Base-by-base conservation (phyloP, 1,140 invertebrate species). In the Drosophila mayri region DNA sequence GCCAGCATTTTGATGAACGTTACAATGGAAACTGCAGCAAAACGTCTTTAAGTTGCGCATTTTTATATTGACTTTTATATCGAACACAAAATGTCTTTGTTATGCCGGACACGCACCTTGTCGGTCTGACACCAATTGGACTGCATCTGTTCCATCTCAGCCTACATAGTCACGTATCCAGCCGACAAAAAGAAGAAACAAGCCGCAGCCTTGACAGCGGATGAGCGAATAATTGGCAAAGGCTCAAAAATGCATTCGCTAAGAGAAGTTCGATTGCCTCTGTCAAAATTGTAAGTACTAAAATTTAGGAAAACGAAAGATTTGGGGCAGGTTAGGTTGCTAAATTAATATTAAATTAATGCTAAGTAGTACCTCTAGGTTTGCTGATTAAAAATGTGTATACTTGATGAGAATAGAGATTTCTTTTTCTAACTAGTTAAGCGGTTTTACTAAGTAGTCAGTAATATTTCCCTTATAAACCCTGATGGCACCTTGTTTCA, bases 81-180 rank as follows among this genome's bases (percentile, higher is more conserved):
- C 22, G 22, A 62, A 32, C 46, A 44, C 66, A 25, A 41, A 10
- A 35, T 35, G 40, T 46, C 38, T 64, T 79, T 50, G 6, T 37
- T 32, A 88, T 77, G 58, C 72, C 54, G 43, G 54, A 49, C 84
- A 87, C 80, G 85, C 74, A 59, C 54, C 62, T 47, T 37, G 49
- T 57, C 22, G 32, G 57, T 32, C 58, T 83, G 81, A 67, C 76
- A 83, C 62, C 79, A 62, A 68, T 81, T 55, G 63, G 43, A 44
- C 59, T 71, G 66, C 71, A 84, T 84, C 81, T 84, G 71, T 67
- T 79, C 46, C 71, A 84, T 79, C 80, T 83, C 64, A 54, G 59
- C 20, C 52, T 58, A 77, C 71, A 79, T 76, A 83, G 84, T 88
- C 84, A 87, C 84, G 84, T 87, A 87, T 50, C 61, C 64, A 52